Conservation (phyloP, 1,140 invertebrate genomes). For the Tetraneura akinire region DNA sequence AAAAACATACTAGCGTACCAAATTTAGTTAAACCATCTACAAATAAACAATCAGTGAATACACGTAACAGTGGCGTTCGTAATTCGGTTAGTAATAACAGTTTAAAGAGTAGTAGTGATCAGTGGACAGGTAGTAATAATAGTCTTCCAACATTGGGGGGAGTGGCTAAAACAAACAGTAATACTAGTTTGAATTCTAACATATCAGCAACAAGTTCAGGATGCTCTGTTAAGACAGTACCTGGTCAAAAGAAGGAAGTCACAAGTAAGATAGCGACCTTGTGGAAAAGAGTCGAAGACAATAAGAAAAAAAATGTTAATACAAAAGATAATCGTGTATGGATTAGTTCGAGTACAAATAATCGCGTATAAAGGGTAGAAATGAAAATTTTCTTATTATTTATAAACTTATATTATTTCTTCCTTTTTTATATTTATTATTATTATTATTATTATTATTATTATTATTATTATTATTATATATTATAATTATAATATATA, state of each 20-base stretch:
- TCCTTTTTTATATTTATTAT: slow-evolving; percentile 28
- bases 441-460: background rate
- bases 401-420: slow-evolving; percentile 22
- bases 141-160: slow-evolving; percentile 31
- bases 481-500: too few relatives aligned
- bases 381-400: too few relatives aligned
- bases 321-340: slow-evolving; percentile 68
- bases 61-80: slow-evolving; percentile 53
- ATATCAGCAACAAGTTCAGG: slow-evolving; percentile 56
- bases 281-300: slow-evolving; percentile 83
- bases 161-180: slow-evolving; percentile 62
- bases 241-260: slow-evolving; percentile 66
- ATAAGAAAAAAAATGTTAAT: slow-evolving; percentile 64
- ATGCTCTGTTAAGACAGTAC: slow-evolving; percentile 52
- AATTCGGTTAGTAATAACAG: slow-evolving; percentile 60
- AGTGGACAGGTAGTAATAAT: slow-evolving; percentile 58
- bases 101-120: slow-evolving; percentile 61
- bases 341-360: slow-evolving; percentile 59
- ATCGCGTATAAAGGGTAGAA: background rate
- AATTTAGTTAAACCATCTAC: slow-evolving; percentile 55
- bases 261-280: slow-evolving; percentile 85
- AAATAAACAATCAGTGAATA: slow-evolving; percentile 51
- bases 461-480: too few relatives aligned
- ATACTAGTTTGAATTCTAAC: slow-evolving; percentile 67
- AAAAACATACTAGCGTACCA: slow-evolving; percentile 56